Evolutionary conservation across 2,888 invertebrate genomes (phyloP), one percentile per base, ranked within the genome.

Genomic region (Plagodis dolabraria): DNA sequence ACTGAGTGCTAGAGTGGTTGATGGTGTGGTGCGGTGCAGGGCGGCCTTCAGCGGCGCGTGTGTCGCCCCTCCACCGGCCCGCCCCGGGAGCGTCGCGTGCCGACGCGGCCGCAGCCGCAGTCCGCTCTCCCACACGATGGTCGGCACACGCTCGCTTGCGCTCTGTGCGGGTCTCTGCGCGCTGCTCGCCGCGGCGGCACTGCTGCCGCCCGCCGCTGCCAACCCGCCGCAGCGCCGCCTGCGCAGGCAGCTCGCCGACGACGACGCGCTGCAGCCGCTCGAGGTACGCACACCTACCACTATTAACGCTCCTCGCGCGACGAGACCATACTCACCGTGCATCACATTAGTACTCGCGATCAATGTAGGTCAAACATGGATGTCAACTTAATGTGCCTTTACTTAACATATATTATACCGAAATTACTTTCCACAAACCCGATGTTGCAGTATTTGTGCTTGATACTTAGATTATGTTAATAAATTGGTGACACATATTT

Each of bases 201-300:
- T 76, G 57, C 68, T 73, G 65, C 78, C 73, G 65, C 77, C 69
- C 63, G 71, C 65, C 33, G 54, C 68, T 70, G 75, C 68, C 61
- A 65, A n/a, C n/a, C 65, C 60, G 67, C 65, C 63, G 69, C 70
- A 80, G 60, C 33, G 7, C 33, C 67, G 58, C 59, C 34, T 44
- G 48, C 83, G 87, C 71, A 77, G 91, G 6, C 92, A 92, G 72
- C 87, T 92, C 67, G 79, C 83, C 63, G 87, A 86, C 66, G 90
- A 89, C 74, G 75, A 89, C 72, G 62, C 83, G 11, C 80, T 91
- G 70, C 91, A 90, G 77, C 91, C 91, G 56, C 79, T 91, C 53
- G 86, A 92, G 76, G 92, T 92, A 77, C 40, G 36, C 36, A 8
- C 5, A 36, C 36, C 35, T 7, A 35, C 35, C 35, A 38, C n/a